A percentile compares a stretch with the other conserved stretches of the same genome.
Evolutionary conservation across 2,113 vertebrate genomes (phyloP).

Genomic region (Scytalopus superciliaris): DNA sequence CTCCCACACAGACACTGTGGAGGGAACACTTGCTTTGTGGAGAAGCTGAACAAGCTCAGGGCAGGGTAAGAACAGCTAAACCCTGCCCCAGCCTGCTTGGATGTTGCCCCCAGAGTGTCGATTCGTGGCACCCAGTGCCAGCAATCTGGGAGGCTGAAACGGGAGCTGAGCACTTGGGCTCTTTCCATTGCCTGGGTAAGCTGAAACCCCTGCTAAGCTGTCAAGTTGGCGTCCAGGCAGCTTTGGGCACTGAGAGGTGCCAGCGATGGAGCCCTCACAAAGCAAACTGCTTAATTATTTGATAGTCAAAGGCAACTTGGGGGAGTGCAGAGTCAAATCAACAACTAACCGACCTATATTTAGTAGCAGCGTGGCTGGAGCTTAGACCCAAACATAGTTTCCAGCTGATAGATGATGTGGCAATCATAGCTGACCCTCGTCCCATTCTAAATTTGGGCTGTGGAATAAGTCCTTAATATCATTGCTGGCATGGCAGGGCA

Average conservation of each 20-base stretch:
- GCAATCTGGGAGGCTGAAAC: conserved; percentile 34
- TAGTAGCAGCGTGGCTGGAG: conserved; percentile 36
- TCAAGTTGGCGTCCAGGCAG: conserved; percentile 43
- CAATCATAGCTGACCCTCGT: conserved; percentile 39
- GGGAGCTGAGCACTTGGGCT: conserved; percentile 38
- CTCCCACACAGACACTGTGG: neutral
- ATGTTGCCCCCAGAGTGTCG: neutral
- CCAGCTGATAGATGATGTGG: conserved; percentile 60
- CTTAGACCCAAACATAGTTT: conserved; percentile 65
- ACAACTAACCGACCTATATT: conserved; percentile 57
- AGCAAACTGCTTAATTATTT: conserved; percentile 57
- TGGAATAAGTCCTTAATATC: conserved; percentile 50
- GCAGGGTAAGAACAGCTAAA: neutral
- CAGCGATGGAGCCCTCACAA: conserved; percentile 22
- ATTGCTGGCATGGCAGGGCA: neutral
- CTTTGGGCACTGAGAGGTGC: conserved; percentile 16
- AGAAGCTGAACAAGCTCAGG: neutral
- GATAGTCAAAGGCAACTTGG: conserved; percentile 36
- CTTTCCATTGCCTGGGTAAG: conserved; percentile 44
- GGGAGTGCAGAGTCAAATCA: conserved; percentile 23
- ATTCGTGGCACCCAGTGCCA: conserved; percentile 25
- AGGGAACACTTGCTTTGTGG: neutral
- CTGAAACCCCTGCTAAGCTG: conserved; percentile 27
- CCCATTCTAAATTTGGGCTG: conserved; percentile 63
- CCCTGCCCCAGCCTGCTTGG: neutral